Percentiles rank a stretch among this genome's conserved stretches.
These are phyloP conservation scores for Ctenopoma multispine DNA, from an alignment of 2,797 vertebrate species.

Conservation along the genomic window DNA sequence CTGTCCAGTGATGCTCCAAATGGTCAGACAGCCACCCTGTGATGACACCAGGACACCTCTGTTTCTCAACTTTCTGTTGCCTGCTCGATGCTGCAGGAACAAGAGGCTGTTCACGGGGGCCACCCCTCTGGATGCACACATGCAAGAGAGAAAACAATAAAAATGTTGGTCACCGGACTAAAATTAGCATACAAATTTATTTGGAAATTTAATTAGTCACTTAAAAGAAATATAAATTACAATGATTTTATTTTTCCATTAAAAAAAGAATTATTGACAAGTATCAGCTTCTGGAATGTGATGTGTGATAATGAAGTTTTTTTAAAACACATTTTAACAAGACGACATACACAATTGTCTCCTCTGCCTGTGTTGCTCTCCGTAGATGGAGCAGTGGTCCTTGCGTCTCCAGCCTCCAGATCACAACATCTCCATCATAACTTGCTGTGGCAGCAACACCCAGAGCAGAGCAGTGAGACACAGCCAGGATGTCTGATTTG, in stretches of 20 bases:
- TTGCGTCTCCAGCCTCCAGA: conserved; percentile 73
- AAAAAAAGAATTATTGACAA: too few relatives aligned
- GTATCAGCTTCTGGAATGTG: too few relatives aligned
- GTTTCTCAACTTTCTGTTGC: conserved; percentile 51
- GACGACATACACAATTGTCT: conserved; percentile 2
- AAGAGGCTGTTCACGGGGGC: conserved; percentile 62
- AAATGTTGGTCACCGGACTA: neutral
- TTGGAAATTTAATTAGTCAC: too few relatives aligned
- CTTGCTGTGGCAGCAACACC: conserved; percentile 64
- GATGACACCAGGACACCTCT: conserved; percentile 63
- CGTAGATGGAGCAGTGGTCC: conserved; percentile 50
- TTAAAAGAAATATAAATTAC: too few relatives aligned
- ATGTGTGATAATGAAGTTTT: too few relatives aligned
- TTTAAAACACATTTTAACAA: too few relatives aligned
- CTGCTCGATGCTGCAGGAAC: conserved; percentile 71
- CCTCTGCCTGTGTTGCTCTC: conserved; percentile 39
- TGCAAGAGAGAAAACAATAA: neutral
- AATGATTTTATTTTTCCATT: too few relatives aligned
- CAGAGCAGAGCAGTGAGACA: conserved; percentile 61
- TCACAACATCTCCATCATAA: conserved; percentile 58
- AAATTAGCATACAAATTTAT: too few relatives aligned
- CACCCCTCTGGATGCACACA: conserved; percentile 27
- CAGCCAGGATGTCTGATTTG: conserved; percentile 60
- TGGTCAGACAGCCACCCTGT: conserved; percentile 57
- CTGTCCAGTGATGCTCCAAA: conserved; percentile 66